Base-by-base conservation (phyloP, 2,113 vertebrate species). In the Chlamydotis undulata region DNA sequence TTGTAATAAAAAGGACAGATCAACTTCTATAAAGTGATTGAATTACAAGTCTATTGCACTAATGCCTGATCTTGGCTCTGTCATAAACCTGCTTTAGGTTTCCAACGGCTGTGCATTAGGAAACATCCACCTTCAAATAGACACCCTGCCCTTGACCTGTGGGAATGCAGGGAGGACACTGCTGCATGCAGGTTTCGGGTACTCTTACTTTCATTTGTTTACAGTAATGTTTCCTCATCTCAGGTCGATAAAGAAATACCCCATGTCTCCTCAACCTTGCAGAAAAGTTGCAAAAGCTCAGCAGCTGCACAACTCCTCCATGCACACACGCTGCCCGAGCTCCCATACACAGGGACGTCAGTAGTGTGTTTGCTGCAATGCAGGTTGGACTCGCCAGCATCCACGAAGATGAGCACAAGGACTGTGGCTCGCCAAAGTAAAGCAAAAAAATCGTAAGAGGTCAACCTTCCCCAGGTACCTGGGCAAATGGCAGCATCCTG, bases 1-100 rank as follows among this genome's bases (percentile, higher is more conserved):
- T 99, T 99, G 98, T 98, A 99, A 99, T 99, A 99, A 99, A 99
- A 99, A 98, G 99, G 99, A 99, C 99, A 98, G 98, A 99, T 99
- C 99, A 99, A 98, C 98, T 98, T 98, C 98, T 98, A 98, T 98
- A 97, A 98, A 98, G 96, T 99, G 99, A 99, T 99, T 99, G 98
- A 99, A 99, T 99, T 99, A 99, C 99, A 98, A 98, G 97, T 91
- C 98, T 98, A 99, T 99, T 99, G 98, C 99, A 99, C 99, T 99
- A 99, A 99, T 98, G 98, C 97, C 95, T 90, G 97, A 89, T 97
- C 97, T 97, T 94, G 88, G 92, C 96, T 92, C 96, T 98, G 98
- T 98, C 98, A 97, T 97, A 93, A 93, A 96, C 96, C 94, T 92
- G 94, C 97, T 95, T 95, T 67, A 91, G 96, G 98, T 96, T 97